Base-by-base conservation (phyloP, 2,113 vertebrate genomes). In the Phylloscopus trochilus region DNA sequence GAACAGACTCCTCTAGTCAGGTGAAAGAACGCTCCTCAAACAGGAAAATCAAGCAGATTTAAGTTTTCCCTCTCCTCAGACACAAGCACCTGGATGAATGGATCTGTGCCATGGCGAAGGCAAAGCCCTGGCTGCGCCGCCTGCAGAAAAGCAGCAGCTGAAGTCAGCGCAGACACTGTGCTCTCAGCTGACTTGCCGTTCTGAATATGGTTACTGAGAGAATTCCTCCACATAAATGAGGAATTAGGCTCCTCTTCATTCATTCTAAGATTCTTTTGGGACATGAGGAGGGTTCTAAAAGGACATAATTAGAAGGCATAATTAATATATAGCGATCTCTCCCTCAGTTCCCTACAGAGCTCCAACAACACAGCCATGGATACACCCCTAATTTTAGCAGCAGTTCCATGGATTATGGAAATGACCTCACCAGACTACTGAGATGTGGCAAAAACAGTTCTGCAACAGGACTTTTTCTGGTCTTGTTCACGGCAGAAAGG, bases 231-330 rank as follows among this genome's bases (percentile, higher is more conserved):
- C 43, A 59, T 35, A 94, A 73, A 83, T 59, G 55, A 91, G 76
- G 67, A 95, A 76, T 87, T 83, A 95, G 33, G 27, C 27, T 85
- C 39, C n/a, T 81, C 41, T 91, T 87, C 63, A 67, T 94, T 85
- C 63, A 39, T 52, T 77, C 68, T 33, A 47, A 35, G 63, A 70
- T 90, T 76, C 87, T 91, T 90, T 47, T 0, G 4, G 83, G 76
- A 96, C n/a, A 28, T 9, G 14, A 77, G 60, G 8, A 94, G 56
- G 37, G 83, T 90, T 72, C 79, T 89, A 75, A 93, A 89, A 81
- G 56, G 18, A 44, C 30, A 31, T 78, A 76, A 92, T 77, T 91
- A 67, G 85, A 86, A 90, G 28, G 15, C 76, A 80, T 92, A 92
- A 94, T 85, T 94, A 81, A 77, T 13, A 13, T 63, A 63, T 60